These are phyloP conservation scores for Kryptopterus vitreolus DNA, from an alignment of 2,797 vertebrate species.

Conservation along the genomic window DNA sequence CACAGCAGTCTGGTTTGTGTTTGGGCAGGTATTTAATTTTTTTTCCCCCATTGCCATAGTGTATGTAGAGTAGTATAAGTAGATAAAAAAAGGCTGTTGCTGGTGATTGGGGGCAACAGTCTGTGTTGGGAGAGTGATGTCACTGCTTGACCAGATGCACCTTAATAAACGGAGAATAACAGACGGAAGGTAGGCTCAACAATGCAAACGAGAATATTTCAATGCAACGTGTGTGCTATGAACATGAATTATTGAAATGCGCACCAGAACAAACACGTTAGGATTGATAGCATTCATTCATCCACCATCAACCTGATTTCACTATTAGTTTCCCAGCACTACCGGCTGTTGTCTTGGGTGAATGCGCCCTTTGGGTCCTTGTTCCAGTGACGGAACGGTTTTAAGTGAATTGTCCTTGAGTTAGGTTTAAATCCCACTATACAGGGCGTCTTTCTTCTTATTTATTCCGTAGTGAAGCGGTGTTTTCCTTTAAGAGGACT, in stretches of 20 bases:
- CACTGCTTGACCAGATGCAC: conserved; percentile 24
- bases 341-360: background rate
- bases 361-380: background rate
- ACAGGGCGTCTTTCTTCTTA: background rate
- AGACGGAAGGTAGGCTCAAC: conserved; percentile 22
- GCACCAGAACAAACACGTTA: conserved; percentile 40
- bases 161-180: conserved; percentile 38
- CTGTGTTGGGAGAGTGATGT: conserved; percentile 12
- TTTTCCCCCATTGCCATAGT: background rate
- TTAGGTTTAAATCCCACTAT: too few species aligned
- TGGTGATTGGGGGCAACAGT: conserved; percentile 19
- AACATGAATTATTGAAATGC: conserved; percentile 57
- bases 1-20: background rate
- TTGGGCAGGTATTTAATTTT: background rate
- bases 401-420: too few species aligned
- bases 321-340: background rate
- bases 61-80: background rate
- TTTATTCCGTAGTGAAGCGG: background rate
- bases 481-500: conserved; percentile 5
- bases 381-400: background rate
- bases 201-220: conserved; percentile 42
- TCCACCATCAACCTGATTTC: conserved; percentile 22
- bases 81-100: conserved; percentile 6
- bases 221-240: conserved; percentile 39
- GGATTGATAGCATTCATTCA: conserved; percentile 20